Conservation (phyloP, 37 sponge, comb jelly and placozoan genomes). For the Axinella damicornis region DNA sequence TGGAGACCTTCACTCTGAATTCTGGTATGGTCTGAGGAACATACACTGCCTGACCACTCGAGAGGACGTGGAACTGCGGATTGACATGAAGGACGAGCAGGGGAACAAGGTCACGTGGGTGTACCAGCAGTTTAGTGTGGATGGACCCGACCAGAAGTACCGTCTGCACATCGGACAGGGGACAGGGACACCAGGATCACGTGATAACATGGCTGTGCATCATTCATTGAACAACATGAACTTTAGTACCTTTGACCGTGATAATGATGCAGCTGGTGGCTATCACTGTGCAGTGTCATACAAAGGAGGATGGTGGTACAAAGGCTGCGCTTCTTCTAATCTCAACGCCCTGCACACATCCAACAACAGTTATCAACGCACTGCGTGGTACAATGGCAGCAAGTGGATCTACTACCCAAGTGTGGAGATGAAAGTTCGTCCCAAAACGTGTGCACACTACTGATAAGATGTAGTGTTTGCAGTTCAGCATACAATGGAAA, state of each 20-base stretch:
- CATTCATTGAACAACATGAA: neutral
- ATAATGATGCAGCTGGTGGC: neutral
- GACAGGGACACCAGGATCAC: neutral
- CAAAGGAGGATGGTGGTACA: constrained; percentile 42
- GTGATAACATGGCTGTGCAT: neutral
- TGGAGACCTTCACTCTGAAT: constrained; percentile 33
- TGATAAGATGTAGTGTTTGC: no score
- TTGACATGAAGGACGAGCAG: constrained; percentile 4
- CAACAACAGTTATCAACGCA: neutral
- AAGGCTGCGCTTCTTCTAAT: constrained; percentile 15
- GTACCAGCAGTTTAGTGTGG: constrained; percentile 25
- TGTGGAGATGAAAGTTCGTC: constrained; percentile 2
- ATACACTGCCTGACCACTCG: constrained; percentile 34
- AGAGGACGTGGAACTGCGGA: constrained; percentile 6
- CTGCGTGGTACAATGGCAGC: neutral
- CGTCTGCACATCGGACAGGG: constrained; percentile 15
- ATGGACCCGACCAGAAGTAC: constrained; percentile 29
- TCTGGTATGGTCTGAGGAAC: constrained; percentile 52
- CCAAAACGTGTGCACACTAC: neutral
- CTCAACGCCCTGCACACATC: constrained; percentile 17
- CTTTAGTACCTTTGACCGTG: constrained; percentile 33
- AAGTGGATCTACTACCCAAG: neutral
- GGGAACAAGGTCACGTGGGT: neutral
- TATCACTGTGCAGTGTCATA: neutral
- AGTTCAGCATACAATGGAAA: no score